Evolutionary conservation across 2,888 invertebrate species (phyloP), one percentile per base, ranked within the genome.

Genomic region (Agrotis clavis): DNA sequence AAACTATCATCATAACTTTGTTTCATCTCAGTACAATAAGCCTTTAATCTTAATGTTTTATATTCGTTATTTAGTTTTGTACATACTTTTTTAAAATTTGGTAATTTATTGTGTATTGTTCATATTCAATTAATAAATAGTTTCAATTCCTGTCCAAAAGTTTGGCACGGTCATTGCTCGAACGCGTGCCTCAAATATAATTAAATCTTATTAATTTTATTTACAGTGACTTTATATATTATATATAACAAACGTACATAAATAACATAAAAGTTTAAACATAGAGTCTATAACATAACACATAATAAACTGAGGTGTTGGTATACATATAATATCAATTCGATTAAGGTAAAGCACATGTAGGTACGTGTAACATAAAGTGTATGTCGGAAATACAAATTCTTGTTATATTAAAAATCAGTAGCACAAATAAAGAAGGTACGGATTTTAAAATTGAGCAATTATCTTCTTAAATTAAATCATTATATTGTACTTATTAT

Each of bases 401-500:
- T 66, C 60, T 71, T 30, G 61, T 21, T 66, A 57, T 67, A 71
- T 60, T 14, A 75, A 74, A 62, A 45, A 74, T 51, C 71, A 71
- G 77, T 61, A 62, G 68, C 61, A 50, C 25, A 81, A 77, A 77
- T 65, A 86, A 87, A 73, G 77, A 75, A 77, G 67, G 78, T 82
- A 82, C 69, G 57, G 77, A 66, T 91, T 90, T 88, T 91, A 94
- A 94, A 94, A 94, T 95, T 95, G 95, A 95, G 95, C 95, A 95
- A 95, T 92, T 90, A 87, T 94, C 88, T 79, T 90, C 94, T 92
- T 94, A 95, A 93, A 90, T 88, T 92, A 92, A 92, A 93, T 91
- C 79, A 84, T 92, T 91, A 92, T 90, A 90, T 94, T 94, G 93
- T 94, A 94, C 93, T 93, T 92, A 92, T 91, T 91, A 92, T 94